phyloP scores from a whole-genome alignment of 2,797 vertebrate species.

The Ctenopoma multispine region DNA sequence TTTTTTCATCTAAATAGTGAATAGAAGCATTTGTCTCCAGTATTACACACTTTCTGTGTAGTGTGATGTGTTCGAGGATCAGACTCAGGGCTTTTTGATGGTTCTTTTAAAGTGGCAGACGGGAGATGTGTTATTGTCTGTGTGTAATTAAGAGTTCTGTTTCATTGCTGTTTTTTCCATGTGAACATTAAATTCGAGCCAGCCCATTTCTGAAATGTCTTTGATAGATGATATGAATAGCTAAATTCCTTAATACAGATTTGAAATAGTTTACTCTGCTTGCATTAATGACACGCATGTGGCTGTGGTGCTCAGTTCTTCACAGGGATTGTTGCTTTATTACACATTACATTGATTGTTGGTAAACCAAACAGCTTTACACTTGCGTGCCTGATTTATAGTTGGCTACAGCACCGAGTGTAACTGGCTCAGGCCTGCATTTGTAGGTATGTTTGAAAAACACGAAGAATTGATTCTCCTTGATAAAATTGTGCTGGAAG shows the following conservation, averaged over 20 bases:
- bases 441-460: conserved; percentile 17
- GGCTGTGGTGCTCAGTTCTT: conserved; percentile 33
- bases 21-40: conserved; percentile 57
- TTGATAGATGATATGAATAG: conserved; percentile 79
- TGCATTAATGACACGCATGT: conserved; percentile 66
- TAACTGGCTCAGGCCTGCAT: conserved; percentile 25
- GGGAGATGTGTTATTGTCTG: conserved; percentile 74
- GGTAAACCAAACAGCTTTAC: conserved; percentile 38
- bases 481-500: conserved; percentile 13
- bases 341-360: conserved; percentile 40
- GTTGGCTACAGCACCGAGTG: conserved; percentile 21
- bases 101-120: conserved; percentile 59
- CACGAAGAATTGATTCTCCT: conserved; percentile 15
- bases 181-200: conserved; percentile 73
- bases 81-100: conserved; percentile 42
- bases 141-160: conserved; percentile 75
- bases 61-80: conserved; percentile 28
- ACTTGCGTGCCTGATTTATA: conserved; percentile 28
- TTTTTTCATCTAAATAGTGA: conserved; percentile 48
- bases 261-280: conserved; percentile 65
- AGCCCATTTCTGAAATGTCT: conserved; percentile 74
- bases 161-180: conserved; percentile 70
- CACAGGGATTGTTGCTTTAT: conserved; percentile 24
- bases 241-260: conserved; percentile 62
- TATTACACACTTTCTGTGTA: conserved; percentile 27